Evolutionary conservation across 37 sponge, comb jelly and placozoan genomes (phyloP).

Genomic region (Diacarnus erythraeanus): DNA sequence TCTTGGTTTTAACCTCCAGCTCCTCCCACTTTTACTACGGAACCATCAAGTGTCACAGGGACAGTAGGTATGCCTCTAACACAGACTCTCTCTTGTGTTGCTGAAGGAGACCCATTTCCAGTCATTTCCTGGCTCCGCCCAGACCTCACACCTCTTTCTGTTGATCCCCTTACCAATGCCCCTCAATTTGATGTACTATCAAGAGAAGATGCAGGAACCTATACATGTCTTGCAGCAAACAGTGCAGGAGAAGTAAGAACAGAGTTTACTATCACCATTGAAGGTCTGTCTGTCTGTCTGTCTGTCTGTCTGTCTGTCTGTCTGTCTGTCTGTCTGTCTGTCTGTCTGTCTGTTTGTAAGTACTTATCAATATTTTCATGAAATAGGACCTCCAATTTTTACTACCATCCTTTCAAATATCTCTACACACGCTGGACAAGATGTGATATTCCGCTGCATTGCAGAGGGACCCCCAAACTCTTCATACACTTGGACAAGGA

Average conservation of each 20-base stretch:
- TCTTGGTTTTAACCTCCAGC: background rate
- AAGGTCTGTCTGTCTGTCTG: slow-evolving; percentile 15
- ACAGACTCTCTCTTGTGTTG: slow-evolving; percentile 3
- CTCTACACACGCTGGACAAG: slow-evolving; percentile 15
- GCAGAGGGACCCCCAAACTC: slow-evolving; percentile 45
- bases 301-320: background rate
- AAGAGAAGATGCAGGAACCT: slow-evolving; percentile 26
- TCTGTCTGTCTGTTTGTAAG: background rate
- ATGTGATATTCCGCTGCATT: slow-evolving; percentile 18
- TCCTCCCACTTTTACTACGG: slow-evolving; percentile 9
- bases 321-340: background rate
- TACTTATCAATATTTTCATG: background rate
- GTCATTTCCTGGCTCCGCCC: slow-evolving; percentile 33
- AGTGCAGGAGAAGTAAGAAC: slow-evolving; percentile 10
- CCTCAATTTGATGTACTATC: slow-evolving; percentile 16
- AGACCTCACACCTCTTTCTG: background rate
- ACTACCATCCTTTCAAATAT: slow-evolving; percentile 14
- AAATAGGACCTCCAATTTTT: slow-evolving; percentile 37
- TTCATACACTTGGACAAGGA: slow-evolving; percentile 22
- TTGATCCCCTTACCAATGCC: background rate
- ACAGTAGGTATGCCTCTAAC: background rate
- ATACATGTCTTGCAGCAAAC: slow-evolving; percentile 29
- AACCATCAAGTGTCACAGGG: slow-evolving; percentile 6
- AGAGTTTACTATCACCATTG: slow-evolving; percentile 27
- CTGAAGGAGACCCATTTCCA: slow-evolving; percentile 42